phyloP scores from a whole-genome alignment of 2,888 invertebrate species.

The Chouioia cunea region DNA sequence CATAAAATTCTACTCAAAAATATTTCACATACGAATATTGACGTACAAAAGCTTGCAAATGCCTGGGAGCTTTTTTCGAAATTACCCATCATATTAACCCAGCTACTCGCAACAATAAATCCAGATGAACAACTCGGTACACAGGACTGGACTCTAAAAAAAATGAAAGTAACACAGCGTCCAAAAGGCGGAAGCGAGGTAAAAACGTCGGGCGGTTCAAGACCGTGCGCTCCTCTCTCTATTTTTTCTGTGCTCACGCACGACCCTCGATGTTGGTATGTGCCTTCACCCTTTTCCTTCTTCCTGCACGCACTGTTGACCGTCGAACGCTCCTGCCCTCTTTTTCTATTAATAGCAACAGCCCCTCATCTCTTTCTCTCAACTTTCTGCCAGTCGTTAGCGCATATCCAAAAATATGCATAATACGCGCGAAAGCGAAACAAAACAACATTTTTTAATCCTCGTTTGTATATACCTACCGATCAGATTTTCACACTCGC shows the following conservation, averaged over 20 bases:
- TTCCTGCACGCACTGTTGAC: slow-evolving; percentile 60
- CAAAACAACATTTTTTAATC: slow-evolving; percentile 39
- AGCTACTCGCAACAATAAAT: slow-evolving; percentile 11
- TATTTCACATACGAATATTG: too few species aligned
- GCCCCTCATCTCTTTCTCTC: neutral
- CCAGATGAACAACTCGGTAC: neutral
- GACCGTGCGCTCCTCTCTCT: slow-evolving; percentile 19
- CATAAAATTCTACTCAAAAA: too few species aligned
- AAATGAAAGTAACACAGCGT: slow-evolving; percentile 5
- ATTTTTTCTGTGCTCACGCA: slow-evolving; percentile 2
- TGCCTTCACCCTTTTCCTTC: slow-evolving; percentile 49
- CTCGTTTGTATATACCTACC: slow-evolving; percentile 1
- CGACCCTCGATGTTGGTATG: too few species aligned
- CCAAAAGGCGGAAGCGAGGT: slow-evolving; percentile 40
- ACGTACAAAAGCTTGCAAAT: too few species aligned
- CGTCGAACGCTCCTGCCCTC: slow-evolving; percentile 54
- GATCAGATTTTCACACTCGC: too few species aligned
- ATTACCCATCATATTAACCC: too few species aligned
- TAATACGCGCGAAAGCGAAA: neutral
- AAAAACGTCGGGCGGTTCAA: slow-evolving; percentile 26
- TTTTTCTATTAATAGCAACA: slow-evolving; percentile 62
- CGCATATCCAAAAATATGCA: slow-evolving; percentile 41
- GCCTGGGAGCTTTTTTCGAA: too few species aligned
- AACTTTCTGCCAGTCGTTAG: slow-evolving; percentile 43
- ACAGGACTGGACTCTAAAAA: slow-evolving; percentile 13